These are phyloP conservation scores for Cheumatopsyche charites DNA, from an alignment of 1,140 invertebrate genomes.

Conservation along the genomic window DNA sequence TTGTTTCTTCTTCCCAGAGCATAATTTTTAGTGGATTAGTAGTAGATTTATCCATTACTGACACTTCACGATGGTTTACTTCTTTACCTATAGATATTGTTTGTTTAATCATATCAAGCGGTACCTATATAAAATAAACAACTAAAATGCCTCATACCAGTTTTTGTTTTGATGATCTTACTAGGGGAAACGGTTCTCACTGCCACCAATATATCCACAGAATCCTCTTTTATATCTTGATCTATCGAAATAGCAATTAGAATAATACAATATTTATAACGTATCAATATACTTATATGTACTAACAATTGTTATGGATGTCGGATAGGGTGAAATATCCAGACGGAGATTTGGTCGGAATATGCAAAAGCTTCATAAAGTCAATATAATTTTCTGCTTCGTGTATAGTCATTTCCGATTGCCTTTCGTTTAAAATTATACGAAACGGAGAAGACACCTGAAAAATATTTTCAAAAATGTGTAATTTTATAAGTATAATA, in stretches of 20 bases:
- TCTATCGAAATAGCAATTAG: constrained; percentile 31
- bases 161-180: constrained; percentile 60
- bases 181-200: constrained; percentile 59
- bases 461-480: constrained; percentile 32
- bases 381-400: constrained; percentile 58
- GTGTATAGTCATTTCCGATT: constrained; percentile 63
- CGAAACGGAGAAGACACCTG: constrained; percentile 63
- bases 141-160: constrained; percentile 51
- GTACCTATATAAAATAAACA: too few relatives aligned
- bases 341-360: constrained; percentile 66
- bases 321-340: constrained; percentile 62
- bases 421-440: constrained; percentile 66
- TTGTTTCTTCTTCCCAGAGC: constrained; percentile 54
- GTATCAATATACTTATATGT: constrained; percentile 27
- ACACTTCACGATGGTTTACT: constrained; percentile 52
- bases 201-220: constrained; percentile 62
- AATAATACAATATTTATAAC: constrained; percentile 28
- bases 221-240: constrained; percentile 52
- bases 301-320: constrained; percentile 54
- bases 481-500: not conserved
- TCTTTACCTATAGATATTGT: constrained; percentile 46
- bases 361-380: constrained; percentile 61
- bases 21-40: constrained; percentile 51
- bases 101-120: too few relatives aligned
- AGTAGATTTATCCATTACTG: constrained; percentile 54